These are phyloP conservation scores for silkworm (Bombyx mori) DNA, from an alignment of 1,140 invertebrate genomes.

Conservation along the genomic window ASM3026992v2 NC_085110.1:16155001-16155500, in stretches of 20 bases:
- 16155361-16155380: slow-evolving; percentile 99
- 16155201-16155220: slow-evolving; percentile 22
- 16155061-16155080: slow-evolving; percentile 72
- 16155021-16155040: slow-evolving; percentile 20
- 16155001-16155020: too few species aligned
- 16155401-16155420: slow-evolving; percentile 95
- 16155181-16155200: not conserved
- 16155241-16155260: slow-evolving; percentile 45
- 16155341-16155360: slow-evolving; percentile 80
- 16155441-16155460: slow-evolving; percentile 85
- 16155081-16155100: slow-evolving; percentile 76
- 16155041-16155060: slow-evolving; percentile 73
- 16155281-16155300: slow-evolving; percentile 50
- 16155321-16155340: slow-evolving; percentile 9
- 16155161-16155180: slow-evolving; percentile 15
- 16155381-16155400: slow-evolving; percentile 93
- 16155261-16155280: slow-evolving; percentile 18
- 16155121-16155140: slow-evolving; percentile 97
- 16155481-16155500: slow-evolving; percentile 91
- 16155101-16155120: slow-evolving; percentile 78
- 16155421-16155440: slow-evolving; percentile 86
- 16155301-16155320: slow-evolving; percentile 4
- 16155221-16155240: slow-evolving; percentile 32
- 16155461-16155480: slow-evolving; percentile 93
- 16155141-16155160: slow-evolving; percentile 86